Evolutionary conservation across 2,888 invertebrate genomes (phyloP).

Genomic region (Coelogynopora nodosa): DNA sequence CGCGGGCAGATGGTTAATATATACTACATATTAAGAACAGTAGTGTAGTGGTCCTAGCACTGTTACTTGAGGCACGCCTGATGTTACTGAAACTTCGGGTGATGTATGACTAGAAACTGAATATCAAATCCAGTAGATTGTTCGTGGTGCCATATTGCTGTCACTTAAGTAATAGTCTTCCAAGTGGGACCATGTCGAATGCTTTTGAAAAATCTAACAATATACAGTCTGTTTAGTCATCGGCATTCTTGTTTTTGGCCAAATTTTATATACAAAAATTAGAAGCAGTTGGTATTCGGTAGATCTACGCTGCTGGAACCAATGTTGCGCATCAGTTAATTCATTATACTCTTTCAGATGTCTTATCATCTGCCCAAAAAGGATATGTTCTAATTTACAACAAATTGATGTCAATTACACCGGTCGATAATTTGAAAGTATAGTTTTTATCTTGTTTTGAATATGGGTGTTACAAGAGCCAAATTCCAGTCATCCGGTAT

Average conservation of each 20-base stretch:
- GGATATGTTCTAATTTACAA: neutral
- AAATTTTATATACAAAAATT: neutral
- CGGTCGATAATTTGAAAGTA: too few relatives aligned
- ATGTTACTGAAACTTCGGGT: too few relatives aligned
- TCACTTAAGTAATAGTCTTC: neutral
- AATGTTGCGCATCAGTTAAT: neutral
- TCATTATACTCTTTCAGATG: neutral
- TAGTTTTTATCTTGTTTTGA: too few relatives aligned
- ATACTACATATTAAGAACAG: too few relatives aligned
- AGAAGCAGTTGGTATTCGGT: too few relatives aligned
- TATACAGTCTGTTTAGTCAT: neutral
- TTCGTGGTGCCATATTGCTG: neutral
- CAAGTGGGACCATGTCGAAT: neutral
- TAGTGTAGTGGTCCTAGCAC: too few relatives aligned
- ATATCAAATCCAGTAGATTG: neutral
- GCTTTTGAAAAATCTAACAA: neutral
- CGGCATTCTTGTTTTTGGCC: neutral
- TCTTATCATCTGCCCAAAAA: neutral
- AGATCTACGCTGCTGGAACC: neutral
- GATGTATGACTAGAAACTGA: neutral
- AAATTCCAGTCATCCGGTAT: too few relatives aligned
- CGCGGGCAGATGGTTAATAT: too few relatives aligned
- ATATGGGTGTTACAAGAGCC: too few relatives aligned
- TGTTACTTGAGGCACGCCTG: too few relatives aligned
- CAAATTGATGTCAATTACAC: too few relatives aligned